Base-by-base conservation (phyloP, 1,140 invertebrate genomes). In the Lasaia peninsularis region DNA sequence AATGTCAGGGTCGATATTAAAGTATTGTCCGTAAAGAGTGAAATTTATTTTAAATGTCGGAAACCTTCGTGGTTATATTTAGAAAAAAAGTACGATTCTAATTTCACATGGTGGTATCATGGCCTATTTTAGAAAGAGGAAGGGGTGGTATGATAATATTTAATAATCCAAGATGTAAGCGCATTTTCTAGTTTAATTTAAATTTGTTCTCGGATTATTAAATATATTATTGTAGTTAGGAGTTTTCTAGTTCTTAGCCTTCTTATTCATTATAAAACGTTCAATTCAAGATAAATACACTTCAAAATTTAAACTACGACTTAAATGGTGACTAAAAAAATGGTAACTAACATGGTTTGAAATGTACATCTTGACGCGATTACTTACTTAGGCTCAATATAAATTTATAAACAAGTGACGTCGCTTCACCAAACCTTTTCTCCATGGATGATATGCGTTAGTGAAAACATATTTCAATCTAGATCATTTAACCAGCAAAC, bases 131-230 rank as follows among this genome's bases (percentile, higher is more conserved):
- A 9, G 0, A 12, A 16, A 14, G 12, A 8, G 10, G 8, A 40
- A 16, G 2, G 12, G 9, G 37, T 14, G 37, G 8, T n/a, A n/a
- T n/a, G 14, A 40, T 18, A 40, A 40, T 40, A 9, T 40, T 40
- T 40, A 20, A 18, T 44, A 44, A 44, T 44, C 16, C 7, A 2
- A 44, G 40, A 44, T 18, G 11, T 44, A 44, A 44, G 40, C 11
- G 40, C 40, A 44, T 44, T 44, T 44, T 10, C 3, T 44, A 44
- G 16, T 44, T 44, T 44, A 44, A 44, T 44, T 44, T 44, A 18
- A 18, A 44, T 18, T 20, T n/a, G 5, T 11, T 44, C 40, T 44
- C 20, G 11, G 40, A 21, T 20, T 44, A 11, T 18, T 44, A 44
- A 44, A 44, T 44, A 44, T 44, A 5, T 24, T 24, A 2, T 18